These are phyloP conservation scores for Acanthosepion esculentum DNA, from an alignment of 2,888 invertebrate species.

Conservation along the genomic window DNA sequence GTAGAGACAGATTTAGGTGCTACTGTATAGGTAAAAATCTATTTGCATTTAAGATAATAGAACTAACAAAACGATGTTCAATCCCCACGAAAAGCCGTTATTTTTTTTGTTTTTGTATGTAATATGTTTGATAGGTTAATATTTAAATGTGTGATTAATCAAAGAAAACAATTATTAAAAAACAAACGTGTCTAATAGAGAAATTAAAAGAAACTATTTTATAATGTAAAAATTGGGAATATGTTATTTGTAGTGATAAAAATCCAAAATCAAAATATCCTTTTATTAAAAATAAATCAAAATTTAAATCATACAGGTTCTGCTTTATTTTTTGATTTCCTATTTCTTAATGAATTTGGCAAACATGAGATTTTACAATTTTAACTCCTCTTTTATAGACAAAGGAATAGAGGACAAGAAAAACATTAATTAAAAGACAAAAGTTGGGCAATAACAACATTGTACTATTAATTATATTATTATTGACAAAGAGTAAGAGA, in stretches of 20 bases:
- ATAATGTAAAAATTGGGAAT: not conserved
- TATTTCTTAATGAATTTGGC: not conserved
- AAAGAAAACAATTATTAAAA: not conserved
- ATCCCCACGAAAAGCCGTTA: not conserved
- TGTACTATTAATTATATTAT: constrained; percentile 12
- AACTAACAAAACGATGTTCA: not conserved
- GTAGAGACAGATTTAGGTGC: not conserved
- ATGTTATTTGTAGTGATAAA: not conserved
- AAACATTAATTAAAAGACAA: not conserved
- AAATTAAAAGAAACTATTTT: not conserved
- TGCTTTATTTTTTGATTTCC: not conserved
- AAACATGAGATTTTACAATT: not conserved
- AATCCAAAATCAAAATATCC: not conserved
- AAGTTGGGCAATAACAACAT: not conserved
- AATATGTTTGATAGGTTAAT: not conserved
- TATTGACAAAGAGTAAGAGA: not conserved
- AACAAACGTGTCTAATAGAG: not conserved
- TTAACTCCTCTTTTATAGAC: not conserved
- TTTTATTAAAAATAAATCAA: constrained; percentile 9
- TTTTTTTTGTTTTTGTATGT: not conserved
- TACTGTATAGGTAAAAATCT: not conserved
- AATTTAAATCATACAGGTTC: not conserved
- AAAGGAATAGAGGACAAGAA: not conserved
- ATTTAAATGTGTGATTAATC: not conserved
- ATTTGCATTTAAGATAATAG: not conserved